phyloP scores from a whole-genome alignment of 2,888 invertebrate species.

The Labia minor region DNA sequence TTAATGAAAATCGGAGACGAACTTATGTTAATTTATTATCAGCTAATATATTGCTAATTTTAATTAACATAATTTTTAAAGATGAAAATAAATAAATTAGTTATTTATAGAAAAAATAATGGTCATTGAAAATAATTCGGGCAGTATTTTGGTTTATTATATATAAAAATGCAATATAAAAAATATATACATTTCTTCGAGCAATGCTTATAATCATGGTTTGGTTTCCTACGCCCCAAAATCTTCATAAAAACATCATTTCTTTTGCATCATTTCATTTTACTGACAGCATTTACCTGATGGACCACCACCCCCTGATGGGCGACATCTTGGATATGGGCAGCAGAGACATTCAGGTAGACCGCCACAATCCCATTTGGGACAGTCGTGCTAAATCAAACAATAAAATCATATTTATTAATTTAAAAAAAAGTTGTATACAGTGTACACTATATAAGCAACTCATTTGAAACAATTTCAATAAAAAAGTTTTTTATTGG shows the following conservation, averaged over 20 bases:
- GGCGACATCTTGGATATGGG: background rate
- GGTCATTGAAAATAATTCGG: background rate
- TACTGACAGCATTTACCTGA: background rate
- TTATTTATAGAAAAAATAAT: no score
- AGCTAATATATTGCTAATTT: no score
- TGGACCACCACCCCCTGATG: background rate
- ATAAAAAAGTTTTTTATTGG: no score
- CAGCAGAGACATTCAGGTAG: background rate
- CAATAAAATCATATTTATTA: background rate
- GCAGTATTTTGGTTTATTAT: constrained; percentile 3
- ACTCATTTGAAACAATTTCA: no score
- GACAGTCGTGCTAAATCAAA: background rate
- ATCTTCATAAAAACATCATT: background rate
- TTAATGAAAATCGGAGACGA: no score
- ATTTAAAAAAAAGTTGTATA: no score
- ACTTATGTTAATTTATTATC: no score
- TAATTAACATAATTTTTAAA: no score
- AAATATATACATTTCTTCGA: background rate
- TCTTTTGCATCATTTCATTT: no score
- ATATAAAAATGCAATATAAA: background rate
- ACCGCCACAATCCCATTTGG: background rate
- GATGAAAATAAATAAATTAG: no score
- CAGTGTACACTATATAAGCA: no score
- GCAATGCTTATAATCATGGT: background rate
- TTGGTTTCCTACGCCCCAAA: background rate